These are phyloP conservation scores for Argyresthia albistria DNA, from an alignment of 2,888 invertebrate species.

Conservation along the genomic window DNA sequence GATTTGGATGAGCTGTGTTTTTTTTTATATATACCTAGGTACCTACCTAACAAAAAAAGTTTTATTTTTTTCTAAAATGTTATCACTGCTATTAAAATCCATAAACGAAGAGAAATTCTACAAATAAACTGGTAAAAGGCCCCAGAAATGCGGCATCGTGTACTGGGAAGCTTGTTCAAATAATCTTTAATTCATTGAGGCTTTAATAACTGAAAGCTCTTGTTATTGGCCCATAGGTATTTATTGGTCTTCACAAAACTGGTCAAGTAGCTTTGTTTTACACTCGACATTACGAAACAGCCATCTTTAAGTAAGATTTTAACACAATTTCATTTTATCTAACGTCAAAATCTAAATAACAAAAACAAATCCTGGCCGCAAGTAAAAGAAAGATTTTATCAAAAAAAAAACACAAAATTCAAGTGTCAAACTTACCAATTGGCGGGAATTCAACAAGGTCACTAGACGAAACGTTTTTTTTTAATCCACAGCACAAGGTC, in stretches of 20 bases:
- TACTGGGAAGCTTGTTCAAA: neutral
- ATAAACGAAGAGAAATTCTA: too few relatives aligned
- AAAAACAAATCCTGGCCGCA: neutral
- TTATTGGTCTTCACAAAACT: constrained; percentile 1
- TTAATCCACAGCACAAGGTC: neutral
- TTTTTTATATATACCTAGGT: neutral
- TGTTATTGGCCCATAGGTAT: neutral
- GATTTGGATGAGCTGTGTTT: too few relatives aligned
- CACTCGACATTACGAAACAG: neutral
- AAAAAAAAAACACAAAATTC: neutral
- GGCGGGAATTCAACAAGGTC: neutral
- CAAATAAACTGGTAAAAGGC: neutral
- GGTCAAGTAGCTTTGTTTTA: neutral
- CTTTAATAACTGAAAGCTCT: constrained; percentile 2
- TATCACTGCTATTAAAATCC: too few relatives aligned
- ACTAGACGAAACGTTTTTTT: neutral
- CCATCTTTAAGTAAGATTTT: neutral
- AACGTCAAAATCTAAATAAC: neutral
- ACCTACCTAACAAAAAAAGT: too few relatives aligned
- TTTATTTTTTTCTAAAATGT: too few relatives aligned
- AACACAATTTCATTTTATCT: neutral
- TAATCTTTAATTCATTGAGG: constrained; percentile 2
- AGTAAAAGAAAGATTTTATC: neutral
- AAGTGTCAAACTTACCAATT: neutral
- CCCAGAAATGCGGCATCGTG: neutral